Base-by-base conservation (phyloP, 2,797 vertebrate genomes). In the Lacerta viridis region DNA sequence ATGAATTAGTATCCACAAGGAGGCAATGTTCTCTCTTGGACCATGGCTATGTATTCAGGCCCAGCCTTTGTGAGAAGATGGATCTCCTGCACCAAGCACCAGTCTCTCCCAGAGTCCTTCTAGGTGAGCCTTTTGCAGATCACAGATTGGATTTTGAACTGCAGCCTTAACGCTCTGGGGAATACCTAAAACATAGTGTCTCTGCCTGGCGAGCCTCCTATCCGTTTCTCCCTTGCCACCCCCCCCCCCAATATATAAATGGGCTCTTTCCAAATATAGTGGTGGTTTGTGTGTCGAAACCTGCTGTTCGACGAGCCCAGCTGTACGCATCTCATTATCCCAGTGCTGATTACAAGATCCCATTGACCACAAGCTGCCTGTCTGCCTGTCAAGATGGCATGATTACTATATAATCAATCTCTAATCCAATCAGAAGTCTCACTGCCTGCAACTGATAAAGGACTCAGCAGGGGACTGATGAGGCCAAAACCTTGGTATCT, bases 401-500 rank as follows among this genome's bases (percentile, higher is more conserved):
- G 97, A 98, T 98, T 97, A 94, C 95, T 91, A 93, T 94, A 95
- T 96, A 97, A 98, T 98, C 98, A 98, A 96, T 98, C 97, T 97
- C 92, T 97, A 96, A 97, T 97, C 97, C 97, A 97, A 98, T 98
- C 97, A 97, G 96, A 96, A 97, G 93, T 89, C 94, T 94, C 91
- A 88, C 93, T 96, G 96, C 88, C 94, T 96, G 91, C 87, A 89
- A 94, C 93, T 95, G 98, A 97, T 97, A 97, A 97, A 97, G 93
- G 95, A 96, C 97, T 96, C 95, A 39, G 96, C 95, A 95, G 97
- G 97, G 94, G 95, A 96, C 96, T 97, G 97, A 97, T 97, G 97
- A 97, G 94, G 94, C 94, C 93, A 85, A 88, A 97, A 96, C 95
- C 94, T 95, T 95, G 95, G 91, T 94, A 95, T 96, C 95, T 96